Base-by-base conservation (phyloP, 1,140 invertebrate species). In the Drosophila serrata region DNA sequence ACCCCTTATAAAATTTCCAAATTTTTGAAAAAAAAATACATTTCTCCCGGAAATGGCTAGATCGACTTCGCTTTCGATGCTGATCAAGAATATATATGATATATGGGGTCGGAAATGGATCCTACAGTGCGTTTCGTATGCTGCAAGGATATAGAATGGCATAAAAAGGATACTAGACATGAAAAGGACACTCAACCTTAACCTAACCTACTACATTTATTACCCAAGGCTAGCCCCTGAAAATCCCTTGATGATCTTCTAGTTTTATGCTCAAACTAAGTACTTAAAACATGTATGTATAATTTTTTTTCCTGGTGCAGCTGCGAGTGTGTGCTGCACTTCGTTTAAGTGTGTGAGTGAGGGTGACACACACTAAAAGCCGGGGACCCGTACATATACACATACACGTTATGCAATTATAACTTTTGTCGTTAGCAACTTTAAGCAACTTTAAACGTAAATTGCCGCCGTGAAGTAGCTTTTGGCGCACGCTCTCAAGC, bases 351-450 rank as follows among this genome's bases (percentile, higher is more conserved):
- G 46, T 76, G 64, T 56, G 56, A 63, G 57, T 79, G 63, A 46
- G 55, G 35, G 64, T 17, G 33, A 61, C 49, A 72, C 74, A 68
- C 24, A 67, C 62, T 56, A 45, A 67, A 40, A 75, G 56, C 31
- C 63, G 29, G 65, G 61, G 29, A 35, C 39, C 13, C 48, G 19
- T 29, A 33, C 45, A 55, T 37, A 55, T 51, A 53, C 42, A 65
- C 65, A 72, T 62, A 63, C 82, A 91, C 82, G 87, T 87, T 91
- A 91, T 90, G 90, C 90, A 91, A 91, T 91, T 91, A 91, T 91
- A 91, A 91, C 90, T 91, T 91, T 91, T 91, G 90, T 91, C 90
- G 90, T 91, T 91, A 91, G 90, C 65, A 91, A 86, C 90, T 91
- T 91, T 91, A 86, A 90, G 84, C 80, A 91, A 91, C 90, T 91